Base-by-base conservation (phyloP, 2,113 vertebrate genomes). In the Laticauda colubrina region DNA sequence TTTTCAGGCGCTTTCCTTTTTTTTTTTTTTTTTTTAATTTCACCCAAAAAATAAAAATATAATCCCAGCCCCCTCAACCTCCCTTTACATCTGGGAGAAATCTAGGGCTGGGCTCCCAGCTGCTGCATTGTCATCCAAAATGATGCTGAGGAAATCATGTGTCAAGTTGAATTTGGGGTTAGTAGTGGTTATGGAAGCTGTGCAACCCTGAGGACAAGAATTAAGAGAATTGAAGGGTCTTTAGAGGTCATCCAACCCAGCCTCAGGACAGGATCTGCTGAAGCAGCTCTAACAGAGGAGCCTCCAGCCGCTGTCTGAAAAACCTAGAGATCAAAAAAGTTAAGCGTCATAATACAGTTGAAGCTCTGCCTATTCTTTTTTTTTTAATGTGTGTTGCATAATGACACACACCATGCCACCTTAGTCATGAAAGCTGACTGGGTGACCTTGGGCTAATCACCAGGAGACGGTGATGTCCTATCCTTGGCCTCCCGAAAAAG, bases 81-180 rank as follows among this genome's bases (percentile, higher is more conserved):
- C 93, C 81, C 56, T 2, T 57, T 92, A 92, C 94, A 95, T 96
- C 93, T 96, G 94, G 91, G 92, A 90, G 90, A 91, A 95, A 89
- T 95, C 91, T 87, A 95, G 92, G 92, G 93, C 95, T 94, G 90
- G 57, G 45, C 64, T 7, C 91, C 94, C 92, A 96, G 93, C 86
- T 75, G 95, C 24, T 94, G 39, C 0, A 18, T 51, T 7, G 53
- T 18, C 88, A 85, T 91, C 54, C 90, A 89, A 89, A 93, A 59
- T 29, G 14, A 12, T 45, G 56, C 43, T 56, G 53, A 85, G 64
- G 81, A 29, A 89, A 69, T 29, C 21, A 3, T 8, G 23, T 8
- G 7, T 11, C 20, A 5, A 20, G 21, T 51, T 88, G 87, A 8
- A 23, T 26, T 64, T 23, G 7, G 24, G 86, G 4, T 55, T 5